Evolutionary conservation across 2,888 invertebrate species (phyloP), one percentile per base, ranked within the genome.

Genomic region (Cheilosia impressa): DNA sequence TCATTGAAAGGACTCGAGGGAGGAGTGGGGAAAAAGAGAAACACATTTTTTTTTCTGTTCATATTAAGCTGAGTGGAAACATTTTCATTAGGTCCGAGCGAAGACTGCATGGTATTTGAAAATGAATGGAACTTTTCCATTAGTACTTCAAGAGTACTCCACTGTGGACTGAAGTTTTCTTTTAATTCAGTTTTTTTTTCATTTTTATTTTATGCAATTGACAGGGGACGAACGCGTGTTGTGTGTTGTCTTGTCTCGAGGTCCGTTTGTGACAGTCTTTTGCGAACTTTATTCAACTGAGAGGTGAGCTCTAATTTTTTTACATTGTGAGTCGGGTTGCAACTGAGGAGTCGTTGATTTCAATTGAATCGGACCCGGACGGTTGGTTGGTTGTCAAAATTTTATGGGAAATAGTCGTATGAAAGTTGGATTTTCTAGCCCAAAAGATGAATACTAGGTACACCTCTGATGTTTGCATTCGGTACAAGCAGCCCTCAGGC

Each of bases 1-100:
- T 68, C 72, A 76, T 85, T 81, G 76, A 85, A 85, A 85, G 27
- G 72, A 63, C 38, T 71, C 47, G 10, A 15, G 10, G 4, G 31
- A 24, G 60, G 55, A 55, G 15, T 24, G 5, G 31, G 24, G 5
- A 53, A 43, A 31, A 24, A 50, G 3, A 22, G 24, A 19, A 27
- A 17, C 57, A 27, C 34, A 27, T 77, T 43, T 24, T 50, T 24
- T 50, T 63, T 17, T 13, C 24, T 45, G 2, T 19, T 72, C 55
- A 68, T 57, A 62, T 63, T 58, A 45, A 69, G 52, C n/a, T 63
- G 62, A 65, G 58, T 58, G 34, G 43, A 47, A 53, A 69, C 58
- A 75, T 84, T 84, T 84, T 79, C 79, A 84, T 75, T 84, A 79
- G 73, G 83, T 79, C 79, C 83, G 31, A 79, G 62, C 22, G 43